These are phyloP conservation scores for Ammodytes marinus DNA, from an alignment of 2,113 vertebrate genomes.

Conservation along the genomic window DNA sequence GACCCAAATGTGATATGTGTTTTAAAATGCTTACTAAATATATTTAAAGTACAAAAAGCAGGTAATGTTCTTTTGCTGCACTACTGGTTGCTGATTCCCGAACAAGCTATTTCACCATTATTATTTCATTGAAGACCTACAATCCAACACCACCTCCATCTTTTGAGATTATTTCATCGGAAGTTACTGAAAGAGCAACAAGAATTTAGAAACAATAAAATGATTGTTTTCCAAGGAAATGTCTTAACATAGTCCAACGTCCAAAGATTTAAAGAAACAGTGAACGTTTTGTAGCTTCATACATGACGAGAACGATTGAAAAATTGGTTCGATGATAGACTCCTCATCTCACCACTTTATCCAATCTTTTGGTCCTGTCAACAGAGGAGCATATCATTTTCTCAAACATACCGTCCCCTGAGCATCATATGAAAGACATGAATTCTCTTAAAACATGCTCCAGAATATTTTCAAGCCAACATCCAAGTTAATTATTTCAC, in stretches of 20 bases:
- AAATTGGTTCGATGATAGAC: background rate
- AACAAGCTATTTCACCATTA: background rate
- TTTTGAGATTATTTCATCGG: background rate
- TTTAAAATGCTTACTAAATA: constrained; percentile 3
- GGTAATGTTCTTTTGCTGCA: background rate
- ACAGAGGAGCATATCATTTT: background rate
- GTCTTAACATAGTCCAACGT: background rate
- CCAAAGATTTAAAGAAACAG: background rate
- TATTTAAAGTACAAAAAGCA: background rate
- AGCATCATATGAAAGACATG: background rate
- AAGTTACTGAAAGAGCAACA: background rate
- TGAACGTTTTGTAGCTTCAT: background rate
- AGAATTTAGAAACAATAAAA: background rate
- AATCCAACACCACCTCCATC: background rate
- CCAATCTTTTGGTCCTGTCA: background rate
- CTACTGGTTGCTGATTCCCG: background rate
- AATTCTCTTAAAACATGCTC: background rate
- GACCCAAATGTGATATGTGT: too few relatives aligned
- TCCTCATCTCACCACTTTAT: background rate
- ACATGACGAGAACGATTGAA: background rate
- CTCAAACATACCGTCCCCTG: background rate
- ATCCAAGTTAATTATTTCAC: too few relatives aligned
- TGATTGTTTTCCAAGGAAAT: background rate
- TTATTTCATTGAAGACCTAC: background rate
- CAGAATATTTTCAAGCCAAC: background rate